phyloP scores from a whole-genome alignment of 1,140 invertebrate genomes.

The Diorhabda carinulata region DNA sequence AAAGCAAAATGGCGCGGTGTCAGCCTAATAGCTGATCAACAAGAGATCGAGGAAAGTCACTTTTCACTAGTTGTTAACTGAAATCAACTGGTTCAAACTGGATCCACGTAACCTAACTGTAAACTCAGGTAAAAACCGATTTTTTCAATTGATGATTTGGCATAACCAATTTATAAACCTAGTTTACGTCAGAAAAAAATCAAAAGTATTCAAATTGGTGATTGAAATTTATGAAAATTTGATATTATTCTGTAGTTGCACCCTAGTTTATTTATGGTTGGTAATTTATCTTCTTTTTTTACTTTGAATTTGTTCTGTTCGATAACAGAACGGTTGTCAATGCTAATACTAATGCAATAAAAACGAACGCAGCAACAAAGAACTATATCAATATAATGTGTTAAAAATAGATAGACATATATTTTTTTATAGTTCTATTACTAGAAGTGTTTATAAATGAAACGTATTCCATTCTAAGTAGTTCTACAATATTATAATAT shows the following conservation, averaged over 20 bases:
- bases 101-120: conserved; percentile 18
- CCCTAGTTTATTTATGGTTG: background rate
- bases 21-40: conserved; percentile 30
- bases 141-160: background rate
- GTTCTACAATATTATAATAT: too few species aligned
- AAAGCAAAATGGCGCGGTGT: conserved; percentile 45
- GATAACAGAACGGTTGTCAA: too few species aligned
- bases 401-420: too few species aligned
- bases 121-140: conserved; percentile 21
- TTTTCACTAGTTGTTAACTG: conserved; percentile 37
- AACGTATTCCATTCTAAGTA: too few species aligned
- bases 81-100: conserved; percentile 39
- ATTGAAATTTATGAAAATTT: background rate
- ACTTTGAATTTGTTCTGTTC: too few species aligned
- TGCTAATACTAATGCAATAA: too few species aligned
- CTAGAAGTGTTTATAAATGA: too few species aligned
- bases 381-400: too few species aligned
- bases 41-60: conserved; percentile 28
- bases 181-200: background rate
- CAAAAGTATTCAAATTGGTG: background rate
- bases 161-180: background rate
- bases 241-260: background rate
- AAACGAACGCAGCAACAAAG: too few species aligned
- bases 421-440: too few species aligned
- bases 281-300: background rate